Conservation (phyloP, 1,140 invertebrate species). For the Helicoverpa zea region DNA sequence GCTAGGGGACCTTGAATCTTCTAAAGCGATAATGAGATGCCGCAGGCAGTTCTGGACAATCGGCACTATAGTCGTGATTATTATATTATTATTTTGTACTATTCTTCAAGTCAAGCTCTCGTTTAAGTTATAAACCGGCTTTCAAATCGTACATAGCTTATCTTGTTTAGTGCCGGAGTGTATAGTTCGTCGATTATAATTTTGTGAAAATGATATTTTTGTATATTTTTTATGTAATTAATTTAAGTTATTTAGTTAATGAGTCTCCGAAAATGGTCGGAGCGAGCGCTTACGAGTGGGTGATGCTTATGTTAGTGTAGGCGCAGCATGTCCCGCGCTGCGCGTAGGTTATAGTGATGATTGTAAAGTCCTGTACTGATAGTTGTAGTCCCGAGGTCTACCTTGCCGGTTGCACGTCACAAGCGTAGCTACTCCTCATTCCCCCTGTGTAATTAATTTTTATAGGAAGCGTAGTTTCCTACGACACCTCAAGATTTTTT, state of each 20-base stretch:
- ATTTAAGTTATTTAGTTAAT: slow-evolving; percentile 85
- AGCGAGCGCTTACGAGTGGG: slow-evolving; percentile 73
- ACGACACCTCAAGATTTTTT: slow-evolving; percentile 85
- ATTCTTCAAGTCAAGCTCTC: slow-evolving; percentile 83
- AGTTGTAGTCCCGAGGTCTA: slow-evolving; percentile 81
- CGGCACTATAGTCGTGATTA: slow-evolving; percentile 85
- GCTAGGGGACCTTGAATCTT: slow-evolving; percentile 86
- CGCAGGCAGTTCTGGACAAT: slow-evolving; percentile 86
- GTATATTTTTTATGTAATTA: slow-evolving; percentile 86
- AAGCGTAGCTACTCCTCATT: slow-evolving; percentile 85
- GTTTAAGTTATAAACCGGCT: slow-evolving; percentile 84
- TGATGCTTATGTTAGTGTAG: slow-evolving; percentile 75
- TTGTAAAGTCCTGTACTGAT: slow-evolving; percentile 86
- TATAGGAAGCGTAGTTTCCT: slow-evolving; percentile 87
- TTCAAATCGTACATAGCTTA: slow-evolving; percentile 83
- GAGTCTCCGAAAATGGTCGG: slow-evolving; percentile 65
- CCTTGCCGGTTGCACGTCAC: slow-evolving; percentile 84
- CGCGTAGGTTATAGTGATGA: slow-evolving; percentile 82
- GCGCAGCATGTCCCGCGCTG: slow-evolving; percentile 40
- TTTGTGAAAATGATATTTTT: slow-evolving; percentile 86
- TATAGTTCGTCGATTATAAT: slow-evolving; percentile 84
- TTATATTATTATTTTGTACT: slow-evolving; percentile 80
- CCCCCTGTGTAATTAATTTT: slow-evolving; percentile 85
- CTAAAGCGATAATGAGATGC: slow-evolving; percentile 77
- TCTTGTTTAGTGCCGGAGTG: slow-evolving; percentile 83